These are phyloP conservation scores for Hemaris fuciformis DNA, from an alignment of 2,888 invertebrate genomes.

Conservation along the genomic window DNA sequence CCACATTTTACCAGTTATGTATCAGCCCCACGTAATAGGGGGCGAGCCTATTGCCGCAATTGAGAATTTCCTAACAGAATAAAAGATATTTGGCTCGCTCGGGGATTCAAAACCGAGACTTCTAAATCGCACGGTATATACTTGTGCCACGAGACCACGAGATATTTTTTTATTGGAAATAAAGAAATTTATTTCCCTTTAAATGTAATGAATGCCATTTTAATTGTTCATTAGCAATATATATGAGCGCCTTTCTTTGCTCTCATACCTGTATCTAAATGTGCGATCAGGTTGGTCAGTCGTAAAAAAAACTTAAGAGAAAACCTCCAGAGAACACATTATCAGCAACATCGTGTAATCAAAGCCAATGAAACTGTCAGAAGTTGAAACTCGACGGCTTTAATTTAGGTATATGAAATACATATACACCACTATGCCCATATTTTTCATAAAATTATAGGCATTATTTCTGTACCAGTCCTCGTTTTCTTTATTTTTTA, in stretches of 20 bases:
- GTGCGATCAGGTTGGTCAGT: neutral
- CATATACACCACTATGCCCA: neutral
- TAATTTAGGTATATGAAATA: conserved; percentile 13
- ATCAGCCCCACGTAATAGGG: too few species aligned
- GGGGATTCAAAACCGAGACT: too few species aligned
- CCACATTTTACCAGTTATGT: too few species aligned
- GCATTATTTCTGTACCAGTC: neutral
- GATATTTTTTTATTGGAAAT: too few species aligned
- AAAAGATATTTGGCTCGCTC: too few species aligned
- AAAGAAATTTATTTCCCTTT: neutral
- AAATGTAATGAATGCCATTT: neutral
- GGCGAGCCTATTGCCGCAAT: too few species aligned
- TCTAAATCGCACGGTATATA: too few species aligned
- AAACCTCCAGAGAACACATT: conserved; percentile 17
- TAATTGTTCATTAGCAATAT: neutral
- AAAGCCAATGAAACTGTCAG: conserved; percentile 22
- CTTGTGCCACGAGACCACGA: too few species aligned
- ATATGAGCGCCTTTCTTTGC: neutral
- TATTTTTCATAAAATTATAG: too few species aligned
- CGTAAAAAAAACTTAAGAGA: conserved; percentile 13
- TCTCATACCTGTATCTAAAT: conserved; percentile 1
- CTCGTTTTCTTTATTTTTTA: neutral
- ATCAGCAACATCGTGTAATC: conserved; percentile 19
- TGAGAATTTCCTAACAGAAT: too few species aligned
- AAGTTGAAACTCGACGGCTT: conserved; percentile 18